Evolutionary conservation across 2,797 vertebrate genomes (phyloP).

Genomic region (Nasua narica): DNA sequence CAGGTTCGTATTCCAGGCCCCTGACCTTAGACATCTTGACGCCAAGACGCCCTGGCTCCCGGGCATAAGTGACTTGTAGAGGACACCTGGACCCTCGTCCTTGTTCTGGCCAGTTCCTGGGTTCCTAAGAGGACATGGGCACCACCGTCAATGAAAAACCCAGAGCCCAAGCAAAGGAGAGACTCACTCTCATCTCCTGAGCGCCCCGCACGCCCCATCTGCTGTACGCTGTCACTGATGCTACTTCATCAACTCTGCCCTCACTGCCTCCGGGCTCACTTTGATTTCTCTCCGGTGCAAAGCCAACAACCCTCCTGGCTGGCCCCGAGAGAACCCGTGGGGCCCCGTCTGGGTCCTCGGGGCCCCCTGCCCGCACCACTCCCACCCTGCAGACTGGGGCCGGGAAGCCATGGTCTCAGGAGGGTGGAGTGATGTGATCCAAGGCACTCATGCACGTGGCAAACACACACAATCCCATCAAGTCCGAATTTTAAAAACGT

Average conservation of each 20-base stretch:
- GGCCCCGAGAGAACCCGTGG: too few species aligned
- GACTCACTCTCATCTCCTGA: not conserved
- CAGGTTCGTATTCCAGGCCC: not conserved
- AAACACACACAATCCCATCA: not conserved
- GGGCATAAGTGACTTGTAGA: not conserved
- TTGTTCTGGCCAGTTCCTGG: not conserved
- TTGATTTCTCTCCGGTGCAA: not conserved
- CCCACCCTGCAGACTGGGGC: not conserved
- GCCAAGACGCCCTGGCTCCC: not conserved
- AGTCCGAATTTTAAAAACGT: not conserved
- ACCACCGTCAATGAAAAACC: not conserved
- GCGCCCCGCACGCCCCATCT: too few species aligned
- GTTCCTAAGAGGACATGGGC: not conserved
- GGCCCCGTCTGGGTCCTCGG: not conserved
- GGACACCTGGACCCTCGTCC: not conserved
- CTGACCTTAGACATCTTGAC: not conserved
- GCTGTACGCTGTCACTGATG: not conserved
- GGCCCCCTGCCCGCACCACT: not conserved
- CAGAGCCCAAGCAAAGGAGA: not conserved
- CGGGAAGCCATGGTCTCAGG: not conserved
- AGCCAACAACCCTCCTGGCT: not conserved
- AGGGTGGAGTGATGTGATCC: not conserved
- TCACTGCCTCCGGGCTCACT: not conserved
- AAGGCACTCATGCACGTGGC: not conserved
- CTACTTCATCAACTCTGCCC: not conserved